Evolutionary conservation across 1,140 invertebrate genomes (phyloP).

Genomic region (Penaeus indicus): DNA sequence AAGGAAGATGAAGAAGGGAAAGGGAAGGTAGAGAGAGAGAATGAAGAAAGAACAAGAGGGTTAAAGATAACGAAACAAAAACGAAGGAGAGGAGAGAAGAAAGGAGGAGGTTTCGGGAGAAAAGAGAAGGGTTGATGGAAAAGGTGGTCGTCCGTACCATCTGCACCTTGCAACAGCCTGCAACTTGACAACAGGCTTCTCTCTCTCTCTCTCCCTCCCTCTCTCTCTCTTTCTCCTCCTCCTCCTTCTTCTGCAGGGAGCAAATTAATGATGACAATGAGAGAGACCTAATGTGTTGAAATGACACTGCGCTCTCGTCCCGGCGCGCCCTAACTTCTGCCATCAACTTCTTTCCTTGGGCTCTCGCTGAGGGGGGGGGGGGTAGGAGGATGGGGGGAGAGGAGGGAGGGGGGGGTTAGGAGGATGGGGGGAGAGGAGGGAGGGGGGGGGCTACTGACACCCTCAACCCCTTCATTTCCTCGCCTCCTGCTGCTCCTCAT

Average conservation of each 20-base stretch:
- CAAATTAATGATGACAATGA: background rate
- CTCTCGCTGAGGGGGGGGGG: too few species aligned
- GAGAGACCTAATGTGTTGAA: background rate
- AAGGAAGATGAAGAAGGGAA: background rate
- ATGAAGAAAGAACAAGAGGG: background rate
- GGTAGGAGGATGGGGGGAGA: too few species aligned
- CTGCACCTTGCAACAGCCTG: background rate
- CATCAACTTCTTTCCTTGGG: too few species aligned
- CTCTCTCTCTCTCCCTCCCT: background rate
- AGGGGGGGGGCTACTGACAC: too few species aligned
- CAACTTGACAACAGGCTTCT: background rate
- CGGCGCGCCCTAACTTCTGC: too few species aligned
- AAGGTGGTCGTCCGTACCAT: background rate
- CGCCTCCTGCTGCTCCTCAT: too few species aligned
- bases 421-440: too few species aligned
- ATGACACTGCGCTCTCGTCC: too few species aligned
- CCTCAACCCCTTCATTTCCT: too few species aligned
- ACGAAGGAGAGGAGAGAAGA: background rate
- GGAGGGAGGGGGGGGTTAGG: too few species aligned
- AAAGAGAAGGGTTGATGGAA: background rate
- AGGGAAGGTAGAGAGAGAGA: background rate
- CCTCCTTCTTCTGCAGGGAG: background rate
- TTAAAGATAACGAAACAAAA: background rate
- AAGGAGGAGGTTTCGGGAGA: background rate
- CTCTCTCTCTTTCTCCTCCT: background rate